Base-by-base conservation (phyloP, 2,113 vertebrate genomes). In the Rallus limicola region DNA sequence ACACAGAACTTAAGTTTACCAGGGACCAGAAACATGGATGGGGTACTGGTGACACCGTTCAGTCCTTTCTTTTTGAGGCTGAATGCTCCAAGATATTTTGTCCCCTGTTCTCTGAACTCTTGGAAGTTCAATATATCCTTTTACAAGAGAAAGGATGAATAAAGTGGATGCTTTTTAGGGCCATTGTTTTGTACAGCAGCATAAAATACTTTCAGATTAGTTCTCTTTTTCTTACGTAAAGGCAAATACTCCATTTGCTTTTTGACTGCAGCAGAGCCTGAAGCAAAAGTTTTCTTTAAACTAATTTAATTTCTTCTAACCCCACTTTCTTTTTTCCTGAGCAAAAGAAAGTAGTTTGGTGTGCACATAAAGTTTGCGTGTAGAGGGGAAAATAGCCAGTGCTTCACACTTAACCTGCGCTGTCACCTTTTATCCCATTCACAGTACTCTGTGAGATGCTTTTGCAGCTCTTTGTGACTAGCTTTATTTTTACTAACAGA, bases 191-290 rank as follows among this genome's bases (percentile, higher is more conserved):
- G 53, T 86, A 60, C 23, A 48, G 44, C 28, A 65, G 50, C 26
- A 29, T 62, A 48, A 89, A 81, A 62, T 64, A 38, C 8, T 82
- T 67, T 83, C 0, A 0, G 16, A 68, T 94, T 72, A 14, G 9
- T 71, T 89, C 46, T 70, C 7, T 16, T 31, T 86, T 33, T 46
- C 74, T 71, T 86, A 24, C 2, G 6, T 77, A 74, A 93, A 84
- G 7, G 6, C 11, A 75, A 71, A 46, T 79, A 34, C 4, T 79
- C 0, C 0, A 0, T 76, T 59, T 62, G 16, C 11, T 20, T 62
- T 90, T 82, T 82, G n/a, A 52, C n/a, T 84, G 56, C 26, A 81
- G 18, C 19, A 69, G 64, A 72, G 19, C 64, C 68, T 68, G 34
- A 86, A 75, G 34, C 23, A 69, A 68, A 12, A 64, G 5, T 52